Conservation (phyloP, 2,888 invertebrate genomes). For the Andrena chrysosceles region DNA sequence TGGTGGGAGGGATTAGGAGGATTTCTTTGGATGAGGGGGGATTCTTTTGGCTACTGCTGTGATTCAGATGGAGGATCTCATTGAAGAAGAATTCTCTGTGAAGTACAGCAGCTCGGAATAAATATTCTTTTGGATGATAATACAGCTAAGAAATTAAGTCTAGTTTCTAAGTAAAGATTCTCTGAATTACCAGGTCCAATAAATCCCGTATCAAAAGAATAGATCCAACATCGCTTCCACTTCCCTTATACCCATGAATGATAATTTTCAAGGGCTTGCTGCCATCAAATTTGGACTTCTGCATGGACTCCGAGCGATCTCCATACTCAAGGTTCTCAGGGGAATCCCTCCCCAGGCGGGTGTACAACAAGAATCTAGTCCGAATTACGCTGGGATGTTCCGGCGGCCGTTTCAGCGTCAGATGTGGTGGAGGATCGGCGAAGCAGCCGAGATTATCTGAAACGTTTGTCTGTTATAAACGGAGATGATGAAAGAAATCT, state of each 20-base stretch:
- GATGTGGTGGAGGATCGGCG: conserved; percentile 85
- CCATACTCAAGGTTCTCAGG: conserved; percentile 85
- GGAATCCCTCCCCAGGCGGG: conserved; percentile 82
- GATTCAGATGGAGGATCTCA: no score
- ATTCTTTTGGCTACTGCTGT: no score
- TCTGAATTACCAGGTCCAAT: conserved; percentile 85
- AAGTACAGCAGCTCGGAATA: no score
- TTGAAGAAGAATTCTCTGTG: no score
- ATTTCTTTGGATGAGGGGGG: no score
- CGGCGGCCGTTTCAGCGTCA: conserved; percentile 86
- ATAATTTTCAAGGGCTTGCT: conserved; percentile 86
- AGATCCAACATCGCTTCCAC: conserved; percentile 85
- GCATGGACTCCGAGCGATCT: conserved; percentile 85
- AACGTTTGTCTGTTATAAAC: conserved; percentile 50
- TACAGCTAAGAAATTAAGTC: no score
- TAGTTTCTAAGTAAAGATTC: no score
- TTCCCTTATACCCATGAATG: conserved; percentile 87
- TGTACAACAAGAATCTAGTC: conserved; percentile 86
- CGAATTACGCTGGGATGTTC: conserved; percentile 86
- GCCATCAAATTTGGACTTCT: conserved; percentile 84
- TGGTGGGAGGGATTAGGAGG: no score
- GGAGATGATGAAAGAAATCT: not conserved
- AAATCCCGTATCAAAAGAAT: conserved; percentile 84
- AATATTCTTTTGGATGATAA: no score
- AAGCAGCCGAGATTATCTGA: conserved; percentile 87